Evolutionary conservation across 2,113 vertebrate species (phyloP).

Genomic region (Oplegnathus fasciatus): DNA sequence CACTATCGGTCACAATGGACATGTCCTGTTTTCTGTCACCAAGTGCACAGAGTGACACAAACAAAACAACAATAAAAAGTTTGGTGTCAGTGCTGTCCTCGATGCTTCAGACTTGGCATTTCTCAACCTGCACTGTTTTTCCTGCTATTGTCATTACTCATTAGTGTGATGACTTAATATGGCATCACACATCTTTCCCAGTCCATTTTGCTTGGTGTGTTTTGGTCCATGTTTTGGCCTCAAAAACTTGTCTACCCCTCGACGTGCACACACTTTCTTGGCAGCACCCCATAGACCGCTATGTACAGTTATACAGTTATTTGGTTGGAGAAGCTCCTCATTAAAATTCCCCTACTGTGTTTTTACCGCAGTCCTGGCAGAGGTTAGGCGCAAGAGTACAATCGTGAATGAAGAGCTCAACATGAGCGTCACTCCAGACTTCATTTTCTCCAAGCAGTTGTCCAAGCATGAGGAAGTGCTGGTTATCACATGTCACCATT

Average conservation of each 20-base stretch:
- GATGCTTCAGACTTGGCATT: not conserved
- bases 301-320: not conserved
- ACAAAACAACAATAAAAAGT: not conserved
- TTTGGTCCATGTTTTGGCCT: not conserved
- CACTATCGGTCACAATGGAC: not conserved
- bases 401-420: constrained; percentile 23
- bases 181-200: not conserved
- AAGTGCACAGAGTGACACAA: not conserved
- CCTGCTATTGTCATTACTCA: not conserved
- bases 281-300: not conserved
- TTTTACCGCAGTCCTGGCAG: not conserved
- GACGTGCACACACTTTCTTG: not conserved
- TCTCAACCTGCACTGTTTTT: not conserved
- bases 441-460: not conserved
- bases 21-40: not conserved
- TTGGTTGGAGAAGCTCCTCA: constrained; percentile 20
- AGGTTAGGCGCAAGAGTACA: not conserved
- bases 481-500: constrained; percentile 19
- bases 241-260: not conserved
- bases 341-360: constrained; percentile 29
- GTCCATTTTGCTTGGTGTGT: not conserved
- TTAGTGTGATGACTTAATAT: not conserved
- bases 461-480: not conserved
- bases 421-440: not conserved
- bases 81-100: not conserved